Evolutionary conservation across 2,888 invertebrate genomes (phyloP).

Genomic region (Schizotus pectinicornis): DNA sequence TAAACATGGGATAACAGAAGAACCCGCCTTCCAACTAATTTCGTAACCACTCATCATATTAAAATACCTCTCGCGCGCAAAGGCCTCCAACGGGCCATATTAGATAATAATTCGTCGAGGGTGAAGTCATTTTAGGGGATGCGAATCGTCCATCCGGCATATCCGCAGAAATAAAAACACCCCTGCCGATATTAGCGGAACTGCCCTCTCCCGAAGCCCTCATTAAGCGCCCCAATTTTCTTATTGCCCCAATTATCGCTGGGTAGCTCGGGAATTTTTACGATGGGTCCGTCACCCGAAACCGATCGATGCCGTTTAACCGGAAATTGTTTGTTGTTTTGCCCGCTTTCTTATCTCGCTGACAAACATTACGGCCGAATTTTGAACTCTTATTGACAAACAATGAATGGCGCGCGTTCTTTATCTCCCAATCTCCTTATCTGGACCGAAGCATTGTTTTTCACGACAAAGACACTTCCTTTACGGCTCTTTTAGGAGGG

Average conservation of each 20-base stretch:
- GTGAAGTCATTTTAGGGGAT: conserved; percentile 36
- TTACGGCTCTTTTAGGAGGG: too few relatives aligned
- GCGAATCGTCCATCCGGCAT: conserved; percentile 27
- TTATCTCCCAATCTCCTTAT: too few relatives aligned
- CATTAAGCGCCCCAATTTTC: conserved; percentile 26
- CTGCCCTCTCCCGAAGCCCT: conserved; percentile 10
- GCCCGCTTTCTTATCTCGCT: too few relatives aligned
- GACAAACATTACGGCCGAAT: too few relatives aligned
- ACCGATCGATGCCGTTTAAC: not conserved
- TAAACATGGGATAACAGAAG: conserved; percentile 4
- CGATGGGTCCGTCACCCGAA: too few relatives aligned
- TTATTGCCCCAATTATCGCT: conserved; percentile 1
- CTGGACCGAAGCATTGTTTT: too few relatives aligned
- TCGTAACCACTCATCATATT: conserved; percentile 34
- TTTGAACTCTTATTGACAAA: too few relatives aligned
- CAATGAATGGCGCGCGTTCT: too few relatives aligned
- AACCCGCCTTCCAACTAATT: conserved; percentile 30
- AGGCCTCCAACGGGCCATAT: conserved; percentile 31
- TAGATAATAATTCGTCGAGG: conserved; percentile 37
- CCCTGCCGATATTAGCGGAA: conserved; percentile 27
- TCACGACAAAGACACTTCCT: too few relatives aligned
- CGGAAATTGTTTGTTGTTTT: conserved; percentile 9
- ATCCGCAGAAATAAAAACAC: conserved; percentile 33
- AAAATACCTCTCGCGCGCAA: conserved; percentile 35
- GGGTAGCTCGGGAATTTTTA: too few relatives aligned